Percentiles rank a stretch among this genome's conserved stretches.
Evolutionary conservation across 1,140 invertebrate genomes (phyloP).

Genomic region (Apis cerana): DNA sequence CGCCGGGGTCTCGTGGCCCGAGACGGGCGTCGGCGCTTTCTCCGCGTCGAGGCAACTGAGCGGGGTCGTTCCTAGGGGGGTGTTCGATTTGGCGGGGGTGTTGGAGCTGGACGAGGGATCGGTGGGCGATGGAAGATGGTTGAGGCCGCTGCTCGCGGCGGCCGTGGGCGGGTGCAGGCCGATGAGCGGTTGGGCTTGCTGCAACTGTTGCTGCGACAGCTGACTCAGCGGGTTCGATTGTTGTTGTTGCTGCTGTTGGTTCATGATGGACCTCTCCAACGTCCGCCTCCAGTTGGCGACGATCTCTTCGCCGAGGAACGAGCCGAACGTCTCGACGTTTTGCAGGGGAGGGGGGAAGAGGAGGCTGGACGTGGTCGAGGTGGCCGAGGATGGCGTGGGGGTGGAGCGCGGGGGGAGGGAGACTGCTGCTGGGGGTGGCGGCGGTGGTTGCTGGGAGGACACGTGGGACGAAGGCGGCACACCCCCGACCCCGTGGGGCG

Average conservation of each 20-base stretch:
- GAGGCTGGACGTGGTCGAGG: conserved; percentile 80
- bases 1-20: conserved; percentile 78
- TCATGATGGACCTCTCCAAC: conserved; percentile 85
- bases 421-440: conserved; percentile 58
- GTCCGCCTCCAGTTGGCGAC: conserved; percentile 89
- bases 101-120: conserved; percentile 75
- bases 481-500: conserved; percentile 78
- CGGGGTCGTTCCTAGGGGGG: conserved; percentile 71
- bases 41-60: conserved; percentile 73
- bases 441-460: conserved; percentile 76
- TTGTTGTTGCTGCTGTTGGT: conserved; percentile 74
- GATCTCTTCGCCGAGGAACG: conserved; percentile 88
- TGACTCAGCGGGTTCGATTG: conserved; percentile 58
- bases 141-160: conserved; percentile 73
- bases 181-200: conserved; percentile 64
- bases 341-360: conserved; percentile 84
- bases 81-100: conserved; percentile 76
- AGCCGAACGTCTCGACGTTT: conserved; percentile 87
- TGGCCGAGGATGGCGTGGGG: conserved; percentile 81
- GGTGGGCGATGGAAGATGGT: conserved; percentile 80
- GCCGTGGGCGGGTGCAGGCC: conserved; percentile 71
- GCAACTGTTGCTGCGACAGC: conserved; percentile 64
- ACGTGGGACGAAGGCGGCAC: conserved; percentile 78
- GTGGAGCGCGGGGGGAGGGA: conserved; percentile 77
- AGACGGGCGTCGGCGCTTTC: conserved; percentile 77